These are phyloP conservation scores for Sturnus vulgaris DNA, from an alignment of 2,113 vertebrate species.

Conservation along the genomic window DNA sequence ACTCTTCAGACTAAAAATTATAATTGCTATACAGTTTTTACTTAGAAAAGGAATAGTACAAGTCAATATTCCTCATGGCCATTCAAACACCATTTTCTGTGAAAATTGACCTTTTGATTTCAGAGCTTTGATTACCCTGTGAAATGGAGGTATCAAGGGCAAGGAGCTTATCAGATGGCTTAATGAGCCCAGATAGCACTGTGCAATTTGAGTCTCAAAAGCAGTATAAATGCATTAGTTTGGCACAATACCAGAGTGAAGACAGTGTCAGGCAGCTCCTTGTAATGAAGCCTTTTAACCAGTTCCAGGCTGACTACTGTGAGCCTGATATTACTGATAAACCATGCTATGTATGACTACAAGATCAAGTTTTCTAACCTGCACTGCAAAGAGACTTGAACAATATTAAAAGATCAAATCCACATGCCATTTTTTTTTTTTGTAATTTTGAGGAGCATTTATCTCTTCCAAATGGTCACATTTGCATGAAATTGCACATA, in stretches of 20 bases:
- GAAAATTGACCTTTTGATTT: not conserved
- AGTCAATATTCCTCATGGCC: not conserved
- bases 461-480: not conserved
- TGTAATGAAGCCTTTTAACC: not conserved
- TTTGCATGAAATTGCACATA: not conserved
- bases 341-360: not conserved
- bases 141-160: not conserved
- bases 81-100: not conserved
- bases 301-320: not conserved
- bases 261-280: not conserved
- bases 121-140: not conserved
- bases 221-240: not conserved
- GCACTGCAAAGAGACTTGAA: not conserved
- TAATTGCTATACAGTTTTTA: not conserved
- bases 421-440: fast-evolving
- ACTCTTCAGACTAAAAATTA: not conserved
- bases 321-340: not conserved
- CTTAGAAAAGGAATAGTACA: not conserved
- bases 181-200: not conserved
- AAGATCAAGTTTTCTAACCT: not conserved
- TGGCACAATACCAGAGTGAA: not conserved
- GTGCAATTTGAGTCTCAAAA: not conserved
- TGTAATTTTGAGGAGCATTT: not conserved
- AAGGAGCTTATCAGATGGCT: not conserved
- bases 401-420: not conserved